phyloP scores from a whole-genome alignment of 1,140 invertebrate genomes.

The Drosophila eugracilis region DNA sequence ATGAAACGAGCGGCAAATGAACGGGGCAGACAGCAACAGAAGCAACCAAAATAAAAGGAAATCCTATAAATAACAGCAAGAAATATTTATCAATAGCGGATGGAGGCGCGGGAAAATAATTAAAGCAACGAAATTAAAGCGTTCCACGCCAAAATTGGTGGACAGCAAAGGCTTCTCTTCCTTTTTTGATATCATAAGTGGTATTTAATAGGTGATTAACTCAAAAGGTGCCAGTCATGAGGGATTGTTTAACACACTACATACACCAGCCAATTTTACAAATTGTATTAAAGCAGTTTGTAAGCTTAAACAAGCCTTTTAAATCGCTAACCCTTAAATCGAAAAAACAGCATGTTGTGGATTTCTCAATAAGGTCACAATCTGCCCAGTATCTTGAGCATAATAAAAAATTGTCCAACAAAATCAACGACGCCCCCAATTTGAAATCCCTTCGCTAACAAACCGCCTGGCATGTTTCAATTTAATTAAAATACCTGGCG shows the following conservation, averaged over 20 bases:
- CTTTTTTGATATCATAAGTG: constrained; percentile 2
- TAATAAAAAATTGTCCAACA: constrained; percentile 3
- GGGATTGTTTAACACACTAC: neutral
- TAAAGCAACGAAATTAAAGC: constrained; percentile 46
- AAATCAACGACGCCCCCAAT: constrained; percentile 2
- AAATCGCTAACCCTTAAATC: neutral
- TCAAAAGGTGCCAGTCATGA: constrained; percentile 1
- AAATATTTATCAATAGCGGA: constrained; percentile 69
- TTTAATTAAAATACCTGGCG: constrained; percentile 65
- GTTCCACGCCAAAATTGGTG: constrained; percentile 15
- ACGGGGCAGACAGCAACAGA: constrained; percentile 17
- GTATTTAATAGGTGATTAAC: constrained; percentile 23
- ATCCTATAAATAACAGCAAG: constrained; percentile 72
- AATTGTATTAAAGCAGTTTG: too few relatives aligned
- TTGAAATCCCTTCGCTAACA: neutral
- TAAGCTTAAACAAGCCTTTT: neutral
- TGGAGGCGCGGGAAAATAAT: constrained; percentile 52
- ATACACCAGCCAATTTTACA: too few relatives aligned
- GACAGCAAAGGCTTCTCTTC: neutral
- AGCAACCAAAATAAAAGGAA: constrained; percentile 54
- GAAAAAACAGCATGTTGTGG: neutral
- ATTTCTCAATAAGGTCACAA: constrained; percentile 14
- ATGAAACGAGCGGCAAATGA: constrained; percentile 55
- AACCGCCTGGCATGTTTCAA: constrained; percentile 33
- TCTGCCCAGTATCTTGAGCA: constrained; percentile 1